phyloP scores from a whole-genome alignment of 1,140 invertebrate genomes.

The Tetragnatha versicolor region DNA sequence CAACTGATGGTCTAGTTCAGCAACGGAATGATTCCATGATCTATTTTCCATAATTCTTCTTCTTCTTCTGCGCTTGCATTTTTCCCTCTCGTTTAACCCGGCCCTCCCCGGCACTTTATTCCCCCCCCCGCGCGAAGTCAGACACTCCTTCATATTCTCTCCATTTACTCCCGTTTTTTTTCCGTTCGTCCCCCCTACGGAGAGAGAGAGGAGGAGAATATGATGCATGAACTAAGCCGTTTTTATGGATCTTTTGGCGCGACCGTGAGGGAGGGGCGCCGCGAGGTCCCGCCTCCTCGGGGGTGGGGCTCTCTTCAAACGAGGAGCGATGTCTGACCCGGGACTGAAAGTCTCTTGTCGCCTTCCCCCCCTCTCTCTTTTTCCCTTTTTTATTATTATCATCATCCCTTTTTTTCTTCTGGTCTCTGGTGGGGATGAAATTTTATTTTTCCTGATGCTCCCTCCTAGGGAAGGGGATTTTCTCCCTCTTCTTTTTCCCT shows the following conservation, averaged over 20 bases:
- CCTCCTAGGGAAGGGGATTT: constrained; percentile 25
- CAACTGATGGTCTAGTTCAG: constrained; percentile 54
- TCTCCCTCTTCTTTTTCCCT: not conserved
- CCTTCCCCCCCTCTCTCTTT: constrained; percentile 15
- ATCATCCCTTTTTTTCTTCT: constrained; percentile 15
- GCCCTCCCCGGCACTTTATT: constrained; percentile 34
- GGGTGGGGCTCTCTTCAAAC: constrained; percentile 15
- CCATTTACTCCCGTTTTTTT: constrained; percentile 53
- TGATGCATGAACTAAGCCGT: constrained; percentile 49
- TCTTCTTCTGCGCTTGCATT: constrained; percentile 53
- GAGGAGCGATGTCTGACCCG: constrained; percentile 47
- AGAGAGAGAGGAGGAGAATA: constrained; percentile 32
- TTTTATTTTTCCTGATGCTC: constrained; percentile 43
- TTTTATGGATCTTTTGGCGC: constrained; percentile 49
- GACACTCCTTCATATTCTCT: constrained; percentile 51
- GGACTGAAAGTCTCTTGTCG: constrained; percentile 34
- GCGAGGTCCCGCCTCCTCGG: not conserved
- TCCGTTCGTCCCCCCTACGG: not conserved
- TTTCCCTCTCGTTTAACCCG: constrained; percentile 55
- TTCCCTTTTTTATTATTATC: constrained; percentile 1
- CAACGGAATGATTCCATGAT: constrained; percentile 53
- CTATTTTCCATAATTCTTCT: constrained; percentile 56
- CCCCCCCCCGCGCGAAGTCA: constrained; percentile 12
- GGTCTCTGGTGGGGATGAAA: constrained; percentile 10
- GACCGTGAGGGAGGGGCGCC: not conserved